phyloP scores from a whole-genome alignment of 2,797 vertebrate genomes.

The Danio kyathit region DNA sequence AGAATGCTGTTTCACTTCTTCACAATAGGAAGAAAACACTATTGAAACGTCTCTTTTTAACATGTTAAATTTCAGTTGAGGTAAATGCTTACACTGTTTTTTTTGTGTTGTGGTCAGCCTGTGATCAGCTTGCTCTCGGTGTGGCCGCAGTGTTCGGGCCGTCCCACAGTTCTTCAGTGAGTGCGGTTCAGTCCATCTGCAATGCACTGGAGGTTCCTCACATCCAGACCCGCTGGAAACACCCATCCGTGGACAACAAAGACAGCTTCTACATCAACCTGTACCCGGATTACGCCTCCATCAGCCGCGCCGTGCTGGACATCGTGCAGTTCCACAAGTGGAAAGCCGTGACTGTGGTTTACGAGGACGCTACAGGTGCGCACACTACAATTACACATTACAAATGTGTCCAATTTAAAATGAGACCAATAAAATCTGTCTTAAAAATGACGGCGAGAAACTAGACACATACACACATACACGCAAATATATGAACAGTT shows the following conservation, averaged over 20 bases:
- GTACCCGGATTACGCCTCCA: constrained; percentile 93
- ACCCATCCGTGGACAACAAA: constrained; percentile 92
- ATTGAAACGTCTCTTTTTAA: no score
- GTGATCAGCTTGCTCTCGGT: constrained; percentile 95
- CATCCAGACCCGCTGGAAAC: constrained; percentile 98
- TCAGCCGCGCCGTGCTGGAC: constrained; percentile 93
- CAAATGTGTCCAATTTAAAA: no score
- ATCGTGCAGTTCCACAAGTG: constrained; percentile 96
- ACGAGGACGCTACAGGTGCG: constrained; percentile 96
- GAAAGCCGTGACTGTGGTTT: constrained; percentile 94
- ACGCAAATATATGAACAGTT: no score
- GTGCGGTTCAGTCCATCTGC: constrained; percentile 97
- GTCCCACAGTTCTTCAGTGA: constrained; percentile 94
- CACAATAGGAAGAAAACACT: no score
- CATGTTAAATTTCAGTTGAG: no score
- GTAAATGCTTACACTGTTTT: no score
- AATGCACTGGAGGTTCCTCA: constrained; percentile 98
- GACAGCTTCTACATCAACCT: constrained; percentile 98
- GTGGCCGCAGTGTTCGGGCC: constrained; percentile 96
- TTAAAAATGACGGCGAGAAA: no score
- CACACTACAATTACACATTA: background rate
- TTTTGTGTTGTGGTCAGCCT: constrained; percentile 77
- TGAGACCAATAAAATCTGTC: no score
- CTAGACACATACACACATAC: no score
- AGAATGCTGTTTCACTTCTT: no score